Conservation (phyloP, 2,797 vertebrate genomes). For the Melanotaenia parkinsoni region DNA sequence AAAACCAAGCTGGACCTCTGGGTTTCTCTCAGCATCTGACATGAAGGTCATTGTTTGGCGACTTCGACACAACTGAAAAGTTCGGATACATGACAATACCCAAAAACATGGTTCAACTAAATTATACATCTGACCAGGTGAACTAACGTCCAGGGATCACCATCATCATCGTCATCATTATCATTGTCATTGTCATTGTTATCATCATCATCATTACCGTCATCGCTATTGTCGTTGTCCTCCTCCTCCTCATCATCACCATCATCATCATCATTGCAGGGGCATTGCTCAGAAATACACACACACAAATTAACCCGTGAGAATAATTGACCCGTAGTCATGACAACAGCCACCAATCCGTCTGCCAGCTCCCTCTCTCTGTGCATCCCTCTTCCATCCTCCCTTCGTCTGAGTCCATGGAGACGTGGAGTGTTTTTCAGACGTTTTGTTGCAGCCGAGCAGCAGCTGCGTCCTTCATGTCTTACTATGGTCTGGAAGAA, state of each 20-base stretch:
- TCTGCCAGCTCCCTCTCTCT: constrained; percentile 15
- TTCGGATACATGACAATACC: no score
- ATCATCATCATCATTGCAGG: constrained; percentile 43
- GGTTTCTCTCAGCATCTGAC: no score
- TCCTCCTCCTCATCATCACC: no score
- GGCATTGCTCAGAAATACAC: constrained; percentile 46
- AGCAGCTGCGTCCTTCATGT: constrained; percentile 52
- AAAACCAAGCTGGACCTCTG: no score
- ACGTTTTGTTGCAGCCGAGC: not conserved
- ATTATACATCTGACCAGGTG: no score
- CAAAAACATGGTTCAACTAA: no score
- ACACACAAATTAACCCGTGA: constrained; percentile 34
- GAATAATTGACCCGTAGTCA: constrained; percentile 57
- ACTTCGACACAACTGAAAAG: no score
- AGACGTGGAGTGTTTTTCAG: constrained; percentile 60
- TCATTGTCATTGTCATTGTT: no score
- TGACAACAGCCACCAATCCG: constrained; percentile 57
- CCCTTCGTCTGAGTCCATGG: constrained; percentile 44
- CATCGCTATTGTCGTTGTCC: no score
- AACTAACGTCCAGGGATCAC: not conserved
- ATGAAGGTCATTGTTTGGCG: no score
- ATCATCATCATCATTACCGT: constrained; percentile 32
- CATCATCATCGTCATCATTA: not conserved
- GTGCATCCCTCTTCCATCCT: constrained; percentile 11
- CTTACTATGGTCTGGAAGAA: not conserved